Conservation (phyloP, 2,797 vertebrate species). For the Coendou prehensilis region DNA sequence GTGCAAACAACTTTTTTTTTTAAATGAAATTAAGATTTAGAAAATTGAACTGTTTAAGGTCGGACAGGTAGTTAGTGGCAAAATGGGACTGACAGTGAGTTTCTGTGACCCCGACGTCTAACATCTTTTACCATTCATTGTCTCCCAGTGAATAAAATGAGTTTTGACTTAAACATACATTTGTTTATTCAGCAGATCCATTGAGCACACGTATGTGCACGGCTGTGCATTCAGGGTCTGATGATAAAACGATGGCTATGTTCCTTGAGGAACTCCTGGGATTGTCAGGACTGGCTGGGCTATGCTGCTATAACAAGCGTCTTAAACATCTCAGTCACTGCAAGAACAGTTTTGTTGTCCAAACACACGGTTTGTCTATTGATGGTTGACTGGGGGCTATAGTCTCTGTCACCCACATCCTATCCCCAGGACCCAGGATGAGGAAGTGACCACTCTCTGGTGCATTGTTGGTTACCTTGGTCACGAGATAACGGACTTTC, state of each 20-base stretch:
- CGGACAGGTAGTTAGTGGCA: not conserved
- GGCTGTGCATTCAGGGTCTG: not conserved
- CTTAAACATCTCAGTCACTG: not conserved
- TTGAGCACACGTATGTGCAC: not conserved
- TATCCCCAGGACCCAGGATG: not conserved
- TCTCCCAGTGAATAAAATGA: conserved; percentile 52
- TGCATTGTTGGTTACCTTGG: not conserved
- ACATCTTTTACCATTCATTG: conserved; percentile 18
- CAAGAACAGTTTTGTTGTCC: not conserved
- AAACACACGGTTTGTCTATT: not conserved
- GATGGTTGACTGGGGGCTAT: not conserved
- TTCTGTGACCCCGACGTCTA: conserved; percentile 7
- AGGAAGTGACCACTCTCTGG: not conserved
- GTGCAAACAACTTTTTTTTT: conserved; percentile 6
- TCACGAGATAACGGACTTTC: not conserved
- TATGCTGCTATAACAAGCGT: not conserved
- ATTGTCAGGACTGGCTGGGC: not conserved
- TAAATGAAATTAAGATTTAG: conserved; percentile 43
- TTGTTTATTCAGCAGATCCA: not conserved
- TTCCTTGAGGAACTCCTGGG: not conserved
- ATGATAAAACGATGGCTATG: not conserved
- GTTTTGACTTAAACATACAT: conserved; percentile 27
- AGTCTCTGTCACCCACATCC: not conserved
- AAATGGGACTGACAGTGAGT: conserved; percentile 50
- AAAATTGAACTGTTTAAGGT: conserved; percentile 29